phyloP scores from a whole-genome alignment of 1,140 invertebrate genomes.

The Cryptotermes secundus region DNA sequence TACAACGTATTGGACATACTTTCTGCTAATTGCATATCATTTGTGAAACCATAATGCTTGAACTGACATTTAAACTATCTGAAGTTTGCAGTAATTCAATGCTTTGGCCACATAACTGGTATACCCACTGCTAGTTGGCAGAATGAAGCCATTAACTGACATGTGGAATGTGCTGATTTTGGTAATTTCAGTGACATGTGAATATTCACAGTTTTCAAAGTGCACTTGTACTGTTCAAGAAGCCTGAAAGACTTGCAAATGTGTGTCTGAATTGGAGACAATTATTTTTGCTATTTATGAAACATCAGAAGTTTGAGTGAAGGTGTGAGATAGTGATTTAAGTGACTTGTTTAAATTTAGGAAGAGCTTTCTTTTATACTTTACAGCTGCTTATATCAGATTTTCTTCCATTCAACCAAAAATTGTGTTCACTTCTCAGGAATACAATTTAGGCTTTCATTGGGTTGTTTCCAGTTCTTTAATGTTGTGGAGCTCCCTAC shows the following conservation, averaged over 20 bases:
- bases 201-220: not conserved
- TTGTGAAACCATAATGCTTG: not conserved
- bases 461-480: not conserved
- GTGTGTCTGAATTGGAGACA: not conserved
- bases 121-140: not conserved
- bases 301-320: not conserved
- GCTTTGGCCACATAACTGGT: not conserved
- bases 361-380: not conserved
- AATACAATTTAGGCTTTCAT: not conserved
- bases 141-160: not conserved
- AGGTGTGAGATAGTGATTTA: not conserved
- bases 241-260: not conserved
- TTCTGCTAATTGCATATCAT: not conserved
- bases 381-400: not conserved
- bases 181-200: not conserved
- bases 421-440: conserved; percentile 12
- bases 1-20: not conserved
- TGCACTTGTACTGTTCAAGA: conserved; percentile 4
- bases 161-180: not conserved
- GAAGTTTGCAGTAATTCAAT: not conserved
- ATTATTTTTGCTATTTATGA: conserved; percentile 2
- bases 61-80: not conserved
- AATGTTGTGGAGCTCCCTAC: not conserved
- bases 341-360: not conserved
- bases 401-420: not conserved